Percentiles rank a stretch among this genome's conserved stretches.
Evolutionary conservation across 2,888 invertebrate species (phyloP).

Genomic region (Eupithecia pulchellata): DNA sequence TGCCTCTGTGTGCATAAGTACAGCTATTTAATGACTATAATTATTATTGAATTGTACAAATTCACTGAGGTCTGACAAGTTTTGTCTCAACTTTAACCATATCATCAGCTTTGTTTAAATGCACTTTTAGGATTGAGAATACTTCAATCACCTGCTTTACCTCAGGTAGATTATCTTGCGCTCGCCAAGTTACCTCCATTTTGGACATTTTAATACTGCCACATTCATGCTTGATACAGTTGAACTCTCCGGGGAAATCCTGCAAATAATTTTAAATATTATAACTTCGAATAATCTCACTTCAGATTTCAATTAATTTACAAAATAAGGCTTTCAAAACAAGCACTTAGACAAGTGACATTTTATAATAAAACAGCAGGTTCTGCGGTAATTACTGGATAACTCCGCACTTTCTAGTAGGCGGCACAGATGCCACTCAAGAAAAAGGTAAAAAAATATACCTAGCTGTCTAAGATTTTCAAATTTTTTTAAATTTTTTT

Average conservation of each 20-base stretch:
- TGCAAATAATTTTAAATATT: constrained; percentile 49
- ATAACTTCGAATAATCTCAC: too few species aligned
- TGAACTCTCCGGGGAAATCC: constrained; percentile 77
- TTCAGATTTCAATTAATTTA: too few species aligned
- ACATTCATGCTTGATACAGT: constrained; percentile 71
- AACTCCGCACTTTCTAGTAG: too few species aligned
- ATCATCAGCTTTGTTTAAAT: constrained; percentile 74
- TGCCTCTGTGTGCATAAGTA: constrained; percentile 4
- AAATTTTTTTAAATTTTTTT: too few species aligned
- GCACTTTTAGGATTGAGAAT: constrained; percentile 72
- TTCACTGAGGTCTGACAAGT: constrained; percentile 65
- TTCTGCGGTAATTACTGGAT: too few species aligned
- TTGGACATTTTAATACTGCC: constrained; percentile 70
- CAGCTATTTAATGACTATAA: not conserved
- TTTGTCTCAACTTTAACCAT: constrained; percentile 74
- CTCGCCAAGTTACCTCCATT: constrained; percentile 74
- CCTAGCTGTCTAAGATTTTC: too few species aligned
- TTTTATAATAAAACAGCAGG: too few species aligned
- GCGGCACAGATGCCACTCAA: too few species aligned
- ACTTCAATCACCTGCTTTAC: constrained; percentile 72
- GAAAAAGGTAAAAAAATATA: too few species aligned
- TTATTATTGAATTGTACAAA: constrained; percentile 17
- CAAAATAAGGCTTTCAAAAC: too few species aligned
- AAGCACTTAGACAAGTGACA: too few species aligned
- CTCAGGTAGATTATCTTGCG: constrained; percentile 54